Base-by-base conservation (phyloP, 2,113 vertebrate species). In the Brachyhypopomus gauderio region DNA sequence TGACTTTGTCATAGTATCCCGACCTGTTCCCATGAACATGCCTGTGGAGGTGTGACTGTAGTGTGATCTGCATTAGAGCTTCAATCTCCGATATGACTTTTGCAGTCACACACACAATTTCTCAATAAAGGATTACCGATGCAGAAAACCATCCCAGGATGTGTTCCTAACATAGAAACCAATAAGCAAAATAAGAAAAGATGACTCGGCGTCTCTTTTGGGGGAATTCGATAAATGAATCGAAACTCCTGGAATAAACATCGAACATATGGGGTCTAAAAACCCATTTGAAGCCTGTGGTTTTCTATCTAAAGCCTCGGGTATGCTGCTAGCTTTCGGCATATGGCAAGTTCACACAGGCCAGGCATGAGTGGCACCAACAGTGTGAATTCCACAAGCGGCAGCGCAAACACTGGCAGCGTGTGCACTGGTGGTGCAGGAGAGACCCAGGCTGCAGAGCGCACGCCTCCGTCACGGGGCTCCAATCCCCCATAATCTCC, bases 291-390 rank as follows among this genome's bases (percentile, higher is more conserved):
- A 4, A 6, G 27, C 16, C 16, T 19, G 34, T 66, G 27, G 64
- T 27, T 5, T 30, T 69, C 77, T 74, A 84, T 85, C 63, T 70
- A 72, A 75, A 76, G 81, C 79, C 34, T 27, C 56, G 62, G 56
- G 73, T 74, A 75, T 79, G 81, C 60, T 67, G 71, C 66, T 59
- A 79, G 66, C 79, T 64, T 69, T 62, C 41, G 81, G 67, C 86
- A 86, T 88, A 87, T 78, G 83, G 81, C 77, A 81, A 41, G 78
- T 83, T 71, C 79, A 81, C 83, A 74, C 78, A 81, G 74, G 80
- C 64, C 27, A 78, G 52, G 36, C 41, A 72, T 41, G 22, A 83
- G 72, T 52, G 62, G 58, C 45, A 80, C 82, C 38, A 82, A 76
- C 70, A 71, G 75, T 66, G 62, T 34, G 70, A 72, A 70, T 36